phyloP scores from a whole-genome alignment of 1,140 invertebrate genomes.

The Drosophila nannoptera region DNA sequence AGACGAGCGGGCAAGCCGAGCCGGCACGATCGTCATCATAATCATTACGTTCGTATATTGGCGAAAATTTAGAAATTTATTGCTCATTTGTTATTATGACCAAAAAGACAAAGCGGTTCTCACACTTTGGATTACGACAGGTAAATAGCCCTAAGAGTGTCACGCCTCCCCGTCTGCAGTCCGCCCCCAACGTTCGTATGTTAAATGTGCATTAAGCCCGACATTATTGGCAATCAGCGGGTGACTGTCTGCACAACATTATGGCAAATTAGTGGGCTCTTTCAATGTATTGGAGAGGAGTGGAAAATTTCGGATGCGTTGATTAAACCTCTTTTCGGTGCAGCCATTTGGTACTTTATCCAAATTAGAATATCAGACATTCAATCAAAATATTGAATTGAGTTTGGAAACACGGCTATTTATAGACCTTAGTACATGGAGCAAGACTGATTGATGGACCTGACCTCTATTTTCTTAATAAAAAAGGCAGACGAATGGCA shows the following conservation, averaged over 20 bases:
- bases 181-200: conserved; percentile 12
- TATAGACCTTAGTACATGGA: conserved; percentile 6
- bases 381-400: conserved; percentile 8
- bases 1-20: no score
- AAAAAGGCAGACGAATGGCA: conserved; percentile 5
- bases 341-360: conserved; percentile 34
- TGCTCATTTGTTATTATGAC: conserved; percentile 63
- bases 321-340: conserved; percentile 21
- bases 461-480: conserved; percentile 31
- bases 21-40: conserved; percentile 60
- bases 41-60: conserved; percentile 75
- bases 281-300: conserved; percentile 4
- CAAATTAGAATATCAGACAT: conserved; percentile 49
- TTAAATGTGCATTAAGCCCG: conserved; percentile 63
- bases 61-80: conserved; percentile 76
- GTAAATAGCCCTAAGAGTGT: conserved; percentile 53
- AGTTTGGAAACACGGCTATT: conserved; percentile 21
- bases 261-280: conserved; percentile 52
- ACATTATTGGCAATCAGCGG: conserved; percentile 66
- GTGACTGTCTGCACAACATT: conserved; percentile 53
- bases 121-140: conserved; percentile 65
- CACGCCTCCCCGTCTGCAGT: conserved; percentile 21
- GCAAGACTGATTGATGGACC: conserved; percentile 27
- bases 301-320: conserved; percentile 29
- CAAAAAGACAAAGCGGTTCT: conserved; percentile 60